Evolutionary conservation across 2,888 invertebrate genomes (phyloP).

Genomic region (Limnephilus lunatus): DNA sequence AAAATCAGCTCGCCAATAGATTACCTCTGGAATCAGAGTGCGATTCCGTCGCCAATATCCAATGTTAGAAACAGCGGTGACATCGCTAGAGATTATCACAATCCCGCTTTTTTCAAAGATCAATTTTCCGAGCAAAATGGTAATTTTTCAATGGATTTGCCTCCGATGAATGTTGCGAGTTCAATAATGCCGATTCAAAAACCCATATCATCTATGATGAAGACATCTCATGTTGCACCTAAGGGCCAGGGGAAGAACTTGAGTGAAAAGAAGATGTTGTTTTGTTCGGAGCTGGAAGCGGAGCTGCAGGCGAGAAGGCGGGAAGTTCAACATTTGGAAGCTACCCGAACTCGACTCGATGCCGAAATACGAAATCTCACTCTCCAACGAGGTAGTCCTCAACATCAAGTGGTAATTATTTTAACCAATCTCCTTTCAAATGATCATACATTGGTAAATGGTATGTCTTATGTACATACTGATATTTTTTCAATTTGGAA

Average conservation of each 20-base stretch:
- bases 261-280: constrained; percentile 65
- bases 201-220: constrained; percentile 51
- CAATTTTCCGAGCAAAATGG: constrained; percentile 67
- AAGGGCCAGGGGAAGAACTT: constrained; percentile 12
- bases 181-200: constrained; percentile 58
- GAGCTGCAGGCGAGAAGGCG: constrained; percentile 60
- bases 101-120: constrained; percentile 67
- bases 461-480: neutral
- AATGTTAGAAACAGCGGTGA: constrained; percentile 65
- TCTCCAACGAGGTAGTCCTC: constrained; percentile 50
- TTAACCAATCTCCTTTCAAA: neutral
- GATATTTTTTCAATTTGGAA: neutral
- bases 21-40: constrained; percentile 74
- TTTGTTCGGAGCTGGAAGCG: constrained; percentile 67
- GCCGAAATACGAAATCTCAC: constrained; percentile 50
- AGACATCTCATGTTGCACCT: constrained; percentile 5
- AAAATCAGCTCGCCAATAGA: constrained; percentile 73
- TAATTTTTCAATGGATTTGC: constrained; percentile 36
- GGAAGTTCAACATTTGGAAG: constrained; percentile 51
- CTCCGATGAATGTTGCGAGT: constrained; percentile 34
- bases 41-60: constrained; percentile 68
- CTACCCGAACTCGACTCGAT: constrained; percentile 50
- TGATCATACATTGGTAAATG: neutral
- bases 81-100: constrained; percentile 69
- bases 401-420: constrained; percentile 56